Evolutionary conservation across 2,113 vertebrate species (phyloP).

Genomic region (Apeltes quadracus): DNA sequence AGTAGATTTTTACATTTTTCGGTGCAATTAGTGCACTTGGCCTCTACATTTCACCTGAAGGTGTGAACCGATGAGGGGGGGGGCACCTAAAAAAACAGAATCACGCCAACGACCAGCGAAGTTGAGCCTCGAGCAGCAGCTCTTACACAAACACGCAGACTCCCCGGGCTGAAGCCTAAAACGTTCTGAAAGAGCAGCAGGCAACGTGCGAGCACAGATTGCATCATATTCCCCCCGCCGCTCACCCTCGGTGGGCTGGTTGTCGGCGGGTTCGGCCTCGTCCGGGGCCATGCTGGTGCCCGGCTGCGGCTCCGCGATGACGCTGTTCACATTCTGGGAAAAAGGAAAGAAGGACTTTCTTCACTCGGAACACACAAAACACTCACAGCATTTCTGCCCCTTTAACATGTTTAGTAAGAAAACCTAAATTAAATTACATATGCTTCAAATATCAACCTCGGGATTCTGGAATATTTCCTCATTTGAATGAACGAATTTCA

Average conservation of each 20-base stretch:
- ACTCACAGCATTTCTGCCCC: background rate
- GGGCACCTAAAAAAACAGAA: background rate
- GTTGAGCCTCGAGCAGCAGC: slow-evolving; percentile 14
- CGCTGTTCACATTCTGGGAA: slow-evolving; percentile 76
- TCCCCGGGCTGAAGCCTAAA: slow-evolving; percentile 32
- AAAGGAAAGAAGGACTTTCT: background rate
- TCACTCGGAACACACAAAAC: background rate
- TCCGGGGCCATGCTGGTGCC: slow-evolving; percentile 60
- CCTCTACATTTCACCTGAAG: background rate
- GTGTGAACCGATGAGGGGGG: background rate
- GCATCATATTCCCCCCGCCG: slow-evolving; percentile 45
- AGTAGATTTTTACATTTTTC: background rate
- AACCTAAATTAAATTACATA: background rate
- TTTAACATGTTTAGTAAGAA: background rate
- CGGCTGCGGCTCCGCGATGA: slow-evolving; percentile 65
- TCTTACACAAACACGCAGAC: slow-evolving; percentile 43
- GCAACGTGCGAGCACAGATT: slow-evolving; percentile 37
- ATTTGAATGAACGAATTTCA: too few relatives aligned
- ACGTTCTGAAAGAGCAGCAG: slow-evolving; percentile 46
- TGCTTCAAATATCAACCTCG: background rate
- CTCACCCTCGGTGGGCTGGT: slow-evolving; percentile 65
- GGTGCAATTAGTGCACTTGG: background rate
- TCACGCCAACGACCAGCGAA: background rate
- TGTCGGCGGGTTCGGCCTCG: slow-evolving; percentile 47
- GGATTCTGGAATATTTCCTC: background rate